phyloP scores from a whole-genome alignment of 1,140 invertebrate species.

The Ostrea denselamellosa region DNA sequence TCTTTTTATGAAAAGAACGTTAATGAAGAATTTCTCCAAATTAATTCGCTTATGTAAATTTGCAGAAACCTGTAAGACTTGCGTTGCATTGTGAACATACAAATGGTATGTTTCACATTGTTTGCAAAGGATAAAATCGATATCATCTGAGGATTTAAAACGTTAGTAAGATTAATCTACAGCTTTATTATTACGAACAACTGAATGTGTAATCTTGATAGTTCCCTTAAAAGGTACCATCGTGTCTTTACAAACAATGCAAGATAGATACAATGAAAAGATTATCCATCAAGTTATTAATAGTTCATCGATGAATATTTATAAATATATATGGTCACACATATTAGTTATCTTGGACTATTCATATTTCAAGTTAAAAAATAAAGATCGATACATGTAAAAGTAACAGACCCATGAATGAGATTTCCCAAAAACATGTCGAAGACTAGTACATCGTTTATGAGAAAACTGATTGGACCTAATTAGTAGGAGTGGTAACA shows the following conservation, averaged over 20 bases:
- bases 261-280: neutral
- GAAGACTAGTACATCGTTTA: no score
- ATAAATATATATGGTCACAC: neutral
- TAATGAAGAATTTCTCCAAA: neutral
- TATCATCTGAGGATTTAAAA: conserved; percentile 27
- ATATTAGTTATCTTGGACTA: neutral
- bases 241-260: neutral
- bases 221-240: neutral
- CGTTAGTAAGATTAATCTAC: neutral
- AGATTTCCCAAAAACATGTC: no score
- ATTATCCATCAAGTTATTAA: neutral
- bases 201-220: neutral
- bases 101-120: conserved; percentile 7
- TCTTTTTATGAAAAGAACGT: neutral
- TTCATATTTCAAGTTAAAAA: neutral
- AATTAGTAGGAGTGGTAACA: no score
- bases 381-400: no score
- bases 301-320: neutral
- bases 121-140: conserved; percentile 27
- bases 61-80: neutral
- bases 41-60: conserved; percentile 4
- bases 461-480: no score
- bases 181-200: conserved; percentile 20
- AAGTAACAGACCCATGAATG: no score
- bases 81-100: neutral